Evolutionary conservation across 2,888 invertebrate genomes (phyloP).

Genomic region (Spodoptera picta): DNA sequence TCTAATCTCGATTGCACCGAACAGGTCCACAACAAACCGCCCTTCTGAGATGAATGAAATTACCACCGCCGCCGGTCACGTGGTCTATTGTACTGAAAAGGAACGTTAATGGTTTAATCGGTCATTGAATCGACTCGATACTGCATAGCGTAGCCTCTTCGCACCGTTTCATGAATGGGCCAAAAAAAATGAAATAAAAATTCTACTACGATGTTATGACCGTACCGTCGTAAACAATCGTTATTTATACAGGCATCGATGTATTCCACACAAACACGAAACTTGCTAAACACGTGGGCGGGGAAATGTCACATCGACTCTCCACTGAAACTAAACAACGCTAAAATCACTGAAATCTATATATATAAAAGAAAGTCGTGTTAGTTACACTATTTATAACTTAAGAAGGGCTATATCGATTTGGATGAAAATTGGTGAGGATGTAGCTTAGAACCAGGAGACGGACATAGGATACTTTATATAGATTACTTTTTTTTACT

Average conservation of each 20-base stretch:
- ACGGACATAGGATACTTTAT: too few species aligned
- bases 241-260: slow-evolving; percentile 63
- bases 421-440: too few species aligned
- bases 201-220: slow-evolving; percentile 72
- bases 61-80: slow-evolving; percentile 75
- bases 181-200: slow-evolving; percentile 73
- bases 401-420: too few species aligned
- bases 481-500: too few species aligned
- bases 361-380: too few species aligned
- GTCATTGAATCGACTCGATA: slow-evolving; percentile 78
- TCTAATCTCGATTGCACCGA: slow-evolving; percentile 47
- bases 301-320: slow-evolving; percentile 47
- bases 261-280: slow-evolving; percentile 53
- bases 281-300: slow-evolving; percentile 45
- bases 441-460: too few species aligned
- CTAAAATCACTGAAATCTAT: slow-evolving; percentile 34
- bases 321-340: slow-evolving; percentile 34
- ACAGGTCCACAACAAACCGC: slow-evolving; percentile 61
- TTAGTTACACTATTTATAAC: too few species aligned
- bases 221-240: slow-evolving; percentile 69
- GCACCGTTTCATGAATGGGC: slow-evolving; percentile 80
- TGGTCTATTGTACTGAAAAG: slow-evolving; percentile 82
- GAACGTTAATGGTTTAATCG: slow-evolving; percentile 80
- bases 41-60: slow-evolving; percentile 79
- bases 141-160: slow-evolving; percentile 75